Conservation (phyloP, 2,888 invertebrate genomes). For the Sphecodes monilicornis region DNA sequence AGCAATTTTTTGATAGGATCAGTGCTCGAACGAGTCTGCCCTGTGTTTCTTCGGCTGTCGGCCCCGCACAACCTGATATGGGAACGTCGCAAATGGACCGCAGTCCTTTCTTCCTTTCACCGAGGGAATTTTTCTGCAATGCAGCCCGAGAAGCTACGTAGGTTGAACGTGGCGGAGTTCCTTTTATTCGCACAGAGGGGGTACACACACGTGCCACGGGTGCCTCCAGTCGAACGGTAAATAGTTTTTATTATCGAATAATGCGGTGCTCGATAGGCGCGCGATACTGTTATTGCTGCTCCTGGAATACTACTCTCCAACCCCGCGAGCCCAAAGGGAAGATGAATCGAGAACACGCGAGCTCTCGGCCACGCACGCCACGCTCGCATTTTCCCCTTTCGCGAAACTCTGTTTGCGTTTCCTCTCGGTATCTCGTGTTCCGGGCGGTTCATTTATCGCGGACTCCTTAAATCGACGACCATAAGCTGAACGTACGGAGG, state of each 20-base stretch:
- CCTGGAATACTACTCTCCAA: neutral
- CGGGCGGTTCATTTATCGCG: neutral
- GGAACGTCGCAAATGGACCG: slow-evolving; percentile 70
- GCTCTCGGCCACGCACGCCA: slow-evolving; percentile 29
- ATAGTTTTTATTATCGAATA: slow-evolving; percentile 48
- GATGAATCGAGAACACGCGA: slow-evolving; percentile 58
- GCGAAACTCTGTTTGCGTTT: slow-evolving; percentile 34
- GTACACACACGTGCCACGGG: neutral
- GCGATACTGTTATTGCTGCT: slow-evolving; percentile 41
- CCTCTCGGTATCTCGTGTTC: slow-evolving; percentile 26
- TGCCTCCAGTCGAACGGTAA: slow-evolving; percentile 36
- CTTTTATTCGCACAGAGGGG: slow-evolving; percentile 8
- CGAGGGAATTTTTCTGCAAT: slow-evolving; percentile 60
- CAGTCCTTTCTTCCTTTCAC: slow-evolving; percentile 57
- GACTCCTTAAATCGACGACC: slow-evolving; percentile 21
- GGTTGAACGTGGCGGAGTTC: slow-evolving; percentile 34
- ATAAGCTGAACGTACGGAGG: neutral
- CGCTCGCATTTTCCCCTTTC: slow-evolving; percentile 37
- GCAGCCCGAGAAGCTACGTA: slow-evolving; percentile 44
- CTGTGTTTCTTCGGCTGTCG: slow-evolving; percentile 69
- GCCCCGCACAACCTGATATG: slow-evolving; percentile 58
- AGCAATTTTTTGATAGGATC: slow-evolving; percentile 81
- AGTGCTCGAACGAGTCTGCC: slow-evolving; percentile 65
- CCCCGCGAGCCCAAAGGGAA: neutral
- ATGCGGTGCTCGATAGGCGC: slow-evolving; percentile 30